Evolutionary conservation across 2,797 vertebrate species (phyloP), one percentile per base, ranked within the genome.

Genomic region (Buceros bicornis): DNA sequence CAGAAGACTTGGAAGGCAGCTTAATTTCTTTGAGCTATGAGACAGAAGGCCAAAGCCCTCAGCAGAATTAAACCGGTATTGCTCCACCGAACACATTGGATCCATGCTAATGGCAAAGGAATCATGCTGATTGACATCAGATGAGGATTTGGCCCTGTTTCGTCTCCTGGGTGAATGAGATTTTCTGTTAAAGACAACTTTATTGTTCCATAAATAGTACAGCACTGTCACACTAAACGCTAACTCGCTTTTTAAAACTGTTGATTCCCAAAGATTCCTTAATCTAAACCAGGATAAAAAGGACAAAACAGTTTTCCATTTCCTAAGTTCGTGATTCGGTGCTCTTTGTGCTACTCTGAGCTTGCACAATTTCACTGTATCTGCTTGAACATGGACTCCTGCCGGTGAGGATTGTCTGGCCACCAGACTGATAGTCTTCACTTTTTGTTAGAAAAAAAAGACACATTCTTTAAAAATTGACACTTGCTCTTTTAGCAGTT

Each of bases 41-140:
- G 88, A 92, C 45, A 77, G 86, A 77, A 79, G 88, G 64, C 87
- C 88, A 94, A 95, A 95, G 77, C 64, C 42, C 51, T 82, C 82
- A 73, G 82, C 70, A 61, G 73, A 91, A 94, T 33, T 65, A 73
- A 93, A 87, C 70, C 84, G 60, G 53, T 95, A 26, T 92, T 94
- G 82, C 93, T 97, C 83, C 95, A 94, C 66, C 8, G 31, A 95
- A 89, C 71, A 74, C 66, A 60, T 37, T 95, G 95, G 86, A 96
- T 65, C 78, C 43, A 3, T 65, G 81, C 28, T 95, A 95, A 94
- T 77, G 72, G 82, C 74, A 87, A 92, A 96, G 53, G 87, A 95
- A 84, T 89, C 82, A 71, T 26, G n/a, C 60, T 90, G 88, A 95
- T 96, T 90, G 86, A 95, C 94, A 94, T 95, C 93, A 95, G 81